phyloP scores from a whole-genome alignment of 2,113 vertebrate genomes.

The Raja brachyura region DNA sequence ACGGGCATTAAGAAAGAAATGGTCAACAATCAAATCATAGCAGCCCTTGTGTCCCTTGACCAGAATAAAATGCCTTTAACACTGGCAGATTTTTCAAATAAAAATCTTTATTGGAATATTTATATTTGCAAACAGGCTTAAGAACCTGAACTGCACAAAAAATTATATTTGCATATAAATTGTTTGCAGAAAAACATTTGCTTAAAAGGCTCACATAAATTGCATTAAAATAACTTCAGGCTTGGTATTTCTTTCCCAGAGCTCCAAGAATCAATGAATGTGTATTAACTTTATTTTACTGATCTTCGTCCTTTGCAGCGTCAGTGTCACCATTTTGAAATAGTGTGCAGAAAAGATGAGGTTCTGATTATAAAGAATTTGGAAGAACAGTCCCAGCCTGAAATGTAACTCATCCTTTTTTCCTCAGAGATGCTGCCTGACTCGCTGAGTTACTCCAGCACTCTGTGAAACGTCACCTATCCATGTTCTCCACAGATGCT shows the following conservation, averaged over 20 bases:
- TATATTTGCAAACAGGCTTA: not conserved
- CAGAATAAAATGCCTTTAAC: not conserved
- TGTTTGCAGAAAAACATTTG: not conserved
- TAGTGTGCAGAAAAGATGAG: too few species aligned
- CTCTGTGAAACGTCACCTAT: too few species aligned
- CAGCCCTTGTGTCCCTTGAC: not conserved
- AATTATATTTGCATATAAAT: not conserved
- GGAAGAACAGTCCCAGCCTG: too few species aligned
- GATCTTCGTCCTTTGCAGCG: not conserved
- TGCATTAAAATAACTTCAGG: not conserved
- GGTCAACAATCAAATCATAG: not conserved
- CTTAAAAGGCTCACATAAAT: not conserved
- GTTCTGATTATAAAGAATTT: too few species aligned
- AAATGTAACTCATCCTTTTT: too few species aligned
- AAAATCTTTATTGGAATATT: not conserved
- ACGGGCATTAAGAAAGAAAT: not conserved
- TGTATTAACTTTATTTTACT: not conserved
- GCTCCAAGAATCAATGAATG: not conserved
- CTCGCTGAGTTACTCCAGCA: too few species aligned
- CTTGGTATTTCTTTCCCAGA: too few species aligned
- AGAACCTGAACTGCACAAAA: not conserved
- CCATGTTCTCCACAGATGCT: too few species aligned
- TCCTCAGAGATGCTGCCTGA: too few species aligned
- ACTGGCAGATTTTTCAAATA: not conserved
- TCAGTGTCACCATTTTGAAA: not conserved